Conservation (phyloP, 2,113 vertebrate species). For the Pheucticus melanocephalus region DNA sequence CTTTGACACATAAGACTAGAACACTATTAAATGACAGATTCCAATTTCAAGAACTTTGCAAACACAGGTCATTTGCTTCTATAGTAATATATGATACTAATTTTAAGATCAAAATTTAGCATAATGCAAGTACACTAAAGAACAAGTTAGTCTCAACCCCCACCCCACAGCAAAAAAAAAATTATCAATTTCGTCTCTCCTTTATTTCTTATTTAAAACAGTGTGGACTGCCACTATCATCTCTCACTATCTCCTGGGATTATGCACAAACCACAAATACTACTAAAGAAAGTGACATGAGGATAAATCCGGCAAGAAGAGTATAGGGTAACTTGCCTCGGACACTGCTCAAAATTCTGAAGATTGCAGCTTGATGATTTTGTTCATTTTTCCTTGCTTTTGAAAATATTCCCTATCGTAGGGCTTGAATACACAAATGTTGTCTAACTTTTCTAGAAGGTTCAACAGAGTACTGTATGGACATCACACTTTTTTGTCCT, state of each 20-base stretch:
- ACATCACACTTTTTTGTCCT: background rate
- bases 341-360: background rate
- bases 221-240: background rate
- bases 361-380: background rate
- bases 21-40: slow-evolving; percentile 32
- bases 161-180: background rate
- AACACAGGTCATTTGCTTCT: slow-evolving; percentile 1
- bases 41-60: slow-evolving; percentile 55
- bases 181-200: background rate
- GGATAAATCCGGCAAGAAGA: background rate
- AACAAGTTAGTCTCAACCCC: background rate
- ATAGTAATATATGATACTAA: background rate
- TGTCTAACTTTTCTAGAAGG: background rate
- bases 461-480: background rate
- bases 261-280: background rate
- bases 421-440: background rate
- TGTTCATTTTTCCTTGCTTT: background rate
- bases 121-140: background rate
- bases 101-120: background rate
- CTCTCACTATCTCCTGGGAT: background rate
- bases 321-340: background rate
- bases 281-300: background rate
- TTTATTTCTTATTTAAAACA: background rate
- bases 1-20: background rate
- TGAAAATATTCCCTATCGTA: background rate